Evolutionary conservation across 2,888 invertebrate species (phyloP), one percentile per base, ranked within the genome.

Genomic region (Orchestes rusci): DNA sequence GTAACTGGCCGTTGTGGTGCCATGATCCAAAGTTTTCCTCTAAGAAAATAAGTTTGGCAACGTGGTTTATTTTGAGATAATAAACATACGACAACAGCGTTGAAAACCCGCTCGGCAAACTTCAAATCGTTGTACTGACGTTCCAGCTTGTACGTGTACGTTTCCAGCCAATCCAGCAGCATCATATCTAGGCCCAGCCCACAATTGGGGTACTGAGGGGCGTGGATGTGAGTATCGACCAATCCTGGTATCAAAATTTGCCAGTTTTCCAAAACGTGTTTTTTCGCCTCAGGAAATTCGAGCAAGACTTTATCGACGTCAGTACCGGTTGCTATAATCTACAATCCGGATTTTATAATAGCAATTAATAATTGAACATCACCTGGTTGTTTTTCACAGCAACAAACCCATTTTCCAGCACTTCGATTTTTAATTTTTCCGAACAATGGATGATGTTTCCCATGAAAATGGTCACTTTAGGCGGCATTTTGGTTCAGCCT

Each of bases 1-100:
- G 63, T 93, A 94, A 52, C 84, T 83, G 0, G 91, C 91, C 20
- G 91, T 86, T 3, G 94, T 94, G 12, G 93, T 92, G 3, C 94
- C 94, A 68, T 77, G 74, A 13, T 69, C 70, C 38, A 93, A 61
- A 13, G 89, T 79, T 46, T 80, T 75, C 70, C 75, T 75, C 91
- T 92, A 45, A 53, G 70, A 67, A 36, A 37, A 35, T 33, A 16
- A 17, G 8, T 19, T n/a, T n/a, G n/a, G 16, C 30, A 23, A 2
- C 19, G n/a, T 30, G 7, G 17, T 28, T 10, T 20, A 8, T 12
- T 36, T 16, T 20, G 12, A 36, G 16, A 30, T 31, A 23, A 15
- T 32, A 30, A 28, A 73, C 81, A 76, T 71, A 92, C 91, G 69
- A 94, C 88, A 55, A 87, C 84, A 65, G 77, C 76, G 45, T 77